phyloP scores from a whole-genome alignment of 1,140 invertebrate genomes.

The Megalonaias nervosa region DNA sequence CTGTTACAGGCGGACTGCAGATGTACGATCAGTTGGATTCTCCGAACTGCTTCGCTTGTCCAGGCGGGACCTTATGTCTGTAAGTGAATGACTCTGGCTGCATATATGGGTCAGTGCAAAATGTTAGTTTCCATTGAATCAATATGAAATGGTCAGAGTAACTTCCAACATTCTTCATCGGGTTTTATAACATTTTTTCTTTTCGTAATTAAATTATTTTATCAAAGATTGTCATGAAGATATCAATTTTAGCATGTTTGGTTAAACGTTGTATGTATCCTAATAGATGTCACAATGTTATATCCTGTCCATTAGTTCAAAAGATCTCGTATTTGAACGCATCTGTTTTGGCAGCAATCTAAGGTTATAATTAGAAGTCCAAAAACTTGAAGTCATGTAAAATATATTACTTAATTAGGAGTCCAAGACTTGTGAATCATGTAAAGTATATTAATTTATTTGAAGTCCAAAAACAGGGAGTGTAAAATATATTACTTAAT shows the following conservation, averaged over 20 bases:
- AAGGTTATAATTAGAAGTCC: no score
- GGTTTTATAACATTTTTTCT: neutral
- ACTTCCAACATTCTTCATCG: neutral
- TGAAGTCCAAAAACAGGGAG: no score
- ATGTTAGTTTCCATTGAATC: neutral
- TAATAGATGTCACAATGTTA: no score
- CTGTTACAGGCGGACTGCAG: slow-evolving; percentile 87
- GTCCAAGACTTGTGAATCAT: no score
- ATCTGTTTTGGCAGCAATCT: no score
- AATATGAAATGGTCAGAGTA: neutral
- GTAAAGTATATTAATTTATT: no score
- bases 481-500: no score
- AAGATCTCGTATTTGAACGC: no score
- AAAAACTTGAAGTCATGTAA: no score
- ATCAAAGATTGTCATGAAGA: neutral
- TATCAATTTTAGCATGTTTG: slow-evolving; percentile 1
- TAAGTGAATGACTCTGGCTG: slow-evolving; percentile 79
- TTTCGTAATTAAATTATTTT: neutral
- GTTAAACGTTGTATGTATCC: no score
- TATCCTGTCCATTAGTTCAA: no score
- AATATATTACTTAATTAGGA: no score
- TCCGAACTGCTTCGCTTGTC: slow-evolving; percentile 95
- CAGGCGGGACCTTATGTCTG: slow-evolving; percentile 90
- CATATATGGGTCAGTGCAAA: neutral
- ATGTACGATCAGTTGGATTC: slow-evolving; percentile 95